A percentile compares a stretch with the other conserved stretches of the same genome.
phyloP scores from a whole-genome alignment of 2,797 vertebrate species.

The Otolemur crassicaudatus region DNA sequence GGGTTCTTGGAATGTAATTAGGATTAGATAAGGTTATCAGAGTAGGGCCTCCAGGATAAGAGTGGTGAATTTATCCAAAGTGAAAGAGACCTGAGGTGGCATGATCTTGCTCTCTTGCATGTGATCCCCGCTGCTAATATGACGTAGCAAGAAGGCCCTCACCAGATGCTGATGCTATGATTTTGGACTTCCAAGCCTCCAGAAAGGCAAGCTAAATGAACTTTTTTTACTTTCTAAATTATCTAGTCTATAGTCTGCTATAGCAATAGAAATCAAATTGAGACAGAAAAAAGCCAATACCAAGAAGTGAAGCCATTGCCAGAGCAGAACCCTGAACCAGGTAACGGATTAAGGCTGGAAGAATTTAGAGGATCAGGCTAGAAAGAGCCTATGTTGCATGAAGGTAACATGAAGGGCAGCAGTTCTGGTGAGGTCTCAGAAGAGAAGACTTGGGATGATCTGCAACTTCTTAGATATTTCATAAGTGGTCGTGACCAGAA shows the following conservation, averaged over 20 bases:
- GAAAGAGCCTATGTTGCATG: background rate
- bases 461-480: background rate
- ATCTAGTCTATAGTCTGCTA: background rate
- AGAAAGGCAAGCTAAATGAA: background rate
- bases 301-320: background rate
- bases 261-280: background rate
- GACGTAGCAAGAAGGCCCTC: background rate
- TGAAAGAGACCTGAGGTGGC: background rate
- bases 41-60: background rate
- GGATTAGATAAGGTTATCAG: background rate
- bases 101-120: background rate
- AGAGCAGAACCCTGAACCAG: background rate
- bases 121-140: background rate
- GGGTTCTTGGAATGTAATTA: background rate
- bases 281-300: background rate
- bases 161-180: background rate
- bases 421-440: background rate
- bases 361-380: background rate
- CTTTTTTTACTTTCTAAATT: background rate
- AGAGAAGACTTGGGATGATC: background rate
- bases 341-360: background rate
- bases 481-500: background rate
- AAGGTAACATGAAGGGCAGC: background rate
- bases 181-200: background rate
- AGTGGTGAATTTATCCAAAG: background rate